These are phyloP conservation scores for Climacteris rufus DNA, from an alignment of 2,113 vertebrate species.

Conservation along the genomic window DNA sequence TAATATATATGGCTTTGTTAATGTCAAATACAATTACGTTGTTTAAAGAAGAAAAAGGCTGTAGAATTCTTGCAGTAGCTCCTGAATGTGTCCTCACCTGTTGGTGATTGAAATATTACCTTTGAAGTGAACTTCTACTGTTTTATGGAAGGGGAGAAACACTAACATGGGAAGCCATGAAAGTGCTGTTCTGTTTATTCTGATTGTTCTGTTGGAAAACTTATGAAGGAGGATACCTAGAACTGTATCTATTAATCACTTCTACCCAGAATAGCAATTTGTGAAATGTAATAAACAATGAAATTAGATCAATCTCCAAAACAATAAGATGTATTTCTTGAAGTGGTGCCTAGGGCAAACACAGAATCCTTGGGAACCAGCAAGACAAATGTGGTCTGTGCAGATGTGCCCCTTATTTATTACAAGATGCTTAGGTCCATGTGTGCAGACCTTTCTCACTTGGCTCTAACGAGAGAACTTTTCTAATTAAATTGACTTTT, in stretches of 20 bases:
- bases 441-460: not conserved
- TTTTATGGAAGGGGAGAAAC: not conserved
- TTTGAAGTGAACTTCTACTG: not conserved
- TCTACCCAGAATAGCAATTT: not conserved
- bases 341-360: not conserved
- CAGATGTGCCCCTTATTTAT: not conserved
- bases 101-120: not conserved
- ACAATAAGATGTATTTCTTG: not conserved
- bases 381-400: not conserved
- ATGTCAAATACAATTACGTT: not conserved
- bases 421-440: not conserved
- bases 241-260: conserved; percentile 10
- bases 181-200: not conserved
- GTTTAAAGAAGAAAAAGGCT: not conserved
- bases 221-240: not conserved
- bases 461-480: not conserved
- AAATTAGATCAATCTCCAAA: not conserved
- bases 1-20: not conserved
- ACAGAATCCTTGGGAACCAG: not conserved
- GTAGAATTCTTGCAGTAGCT: not conserved
- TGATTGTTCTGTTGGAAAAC: not conserved
- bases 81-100: not conserved
- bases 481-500: not conserved
- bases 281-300: not conserved
- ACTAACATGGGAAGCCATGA: not conserved